Percentiles rank a stretch among this genome's conserved stretches.
phyloP scores from a whole-genome alignment of 1,140 invertebrate species.

The Hycleus cichorii region DNA sequence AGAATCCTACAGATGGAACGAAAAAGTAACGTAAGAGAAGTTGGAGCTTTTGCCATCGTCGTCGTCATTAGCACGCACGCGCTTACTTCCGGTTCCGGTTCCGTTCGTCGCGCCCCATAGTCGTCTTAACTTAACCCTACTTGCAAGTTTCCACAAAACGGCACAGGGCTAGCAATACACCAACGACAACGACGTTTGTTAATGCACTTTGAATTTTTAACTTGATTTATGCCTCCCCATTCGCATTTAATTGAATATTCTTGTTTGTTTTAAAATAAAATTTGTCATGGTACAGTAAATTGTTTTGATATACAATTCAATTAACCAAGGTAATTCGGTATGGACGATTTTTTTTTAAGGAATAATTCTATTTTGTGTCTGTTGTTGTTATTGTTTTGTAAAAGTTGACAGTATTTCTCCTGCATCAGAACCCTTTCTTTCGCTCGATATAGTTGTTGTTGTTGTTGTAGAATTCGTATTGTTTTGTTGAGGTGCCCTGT shows the following conservation, averaged over 20 bases:
- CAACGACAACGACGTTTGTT: slow-evolving; percentile 8
- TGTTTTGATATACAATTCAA: too few relatives aligned
- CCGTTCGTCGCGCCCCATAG: slow-evolving; percentile 28
- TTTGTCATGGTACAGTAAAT: slow-evolving; percentile 9
- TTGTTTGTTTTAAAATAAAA: slow-evolving; percentile 25
- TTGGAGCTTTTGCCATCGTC: too few relatives aligned
- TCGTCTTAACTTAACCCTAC: slow-evolving; percentile 18
- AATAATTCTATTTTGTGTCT: too few relatives aligned
- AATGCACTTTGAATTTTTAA: slow-evolving; percentile 38
- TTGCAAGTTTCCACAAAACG: not conserved
- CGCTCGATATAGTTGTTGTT: slow-evolving; percentile 3
- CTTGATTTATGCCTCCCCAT: slow-evolving; percentile 32
- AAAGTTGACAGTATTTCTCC: too few relatives aligned
- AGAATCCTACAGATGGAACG: too few relatives aligned
- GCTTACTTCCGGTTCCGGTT: slow-evolving; percentile 39
- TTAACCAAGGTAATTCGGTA: too few relatives aligned
- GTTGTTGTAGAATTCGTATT: slow-evolving; percentile 6
- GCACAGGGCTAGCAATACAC: not conserved
- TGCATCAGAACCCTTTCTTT: slow-evolving; percentile 3
- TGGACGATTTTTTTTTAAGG: too few relatives aligned
- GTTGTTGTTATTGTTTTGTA: too few relatives aligned
- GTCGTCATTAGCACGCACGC: slow-evolving; percentile 41
- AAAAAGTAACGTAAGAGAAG: too few relatives aligned
- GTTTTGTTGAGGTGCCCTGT: slow-evolving; percentile 20
- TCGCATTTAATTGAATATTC: slow-evolving; percentile 33